Evolutionary conservation across 1,140 invertebrate species (phyloP), one percentile per base, ranked within the genome.

Genomic region (Panulirus ornatus): DNA sequence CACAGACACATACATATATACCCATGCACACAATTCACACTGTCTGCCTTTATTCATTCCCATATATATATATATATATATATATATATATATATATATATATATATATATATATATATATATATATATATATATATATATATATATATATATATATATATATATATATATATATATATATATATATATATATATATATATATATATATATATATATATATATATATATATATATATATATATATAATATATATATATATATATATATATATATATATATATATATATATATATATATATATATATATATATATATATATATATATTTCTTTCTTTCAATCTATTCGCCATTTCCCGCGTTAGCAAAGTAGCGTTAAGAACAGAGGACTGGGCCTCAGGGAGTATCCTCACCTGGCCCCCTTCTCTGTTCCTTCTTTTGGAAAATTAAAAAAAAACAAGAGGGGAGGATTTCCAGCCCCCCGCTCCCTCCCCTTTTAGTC

Each of bases 111-210:
- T 11, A 73, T 73, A 70, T 73, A 0, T 73, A 73, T 73, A 73
- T 73, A 73, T 73, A 73, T 73, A 73, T 73, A 73, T 40, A 40
- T 40, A 8, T 73, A 36, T 73, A 40, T 40, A 27, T 73, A 54
- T 54, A 54, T 54, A 54, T 54, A 54, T 54, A 73, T 40, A 73
- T 73, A 73, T 73, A 73, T 73, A 73, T 73, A 73, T 73, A 73
- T 73, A 73, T 73, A 73, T 73, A 73, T 73, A 73, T 73, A 73
- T 73, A 73, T 73, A 73, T 73, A 73, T 73, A 73, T 73, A 73
- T 73, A 73, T 73, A 73, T 73, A 11, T 73, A 73, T 73, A 73
- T 73, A 73, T 73, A 73, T 73, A 73, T 73, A 73, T 73, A 73
- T 73, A 73, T 40, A 14, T 73, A 19, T 36, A 54, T 34, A 54